Percentiles rank a stretch among this genome's conserved stretches.
Conservation (phyloP, 2,113 vertebrate genomes). For the Apodemus sylvaticus region DNA sequence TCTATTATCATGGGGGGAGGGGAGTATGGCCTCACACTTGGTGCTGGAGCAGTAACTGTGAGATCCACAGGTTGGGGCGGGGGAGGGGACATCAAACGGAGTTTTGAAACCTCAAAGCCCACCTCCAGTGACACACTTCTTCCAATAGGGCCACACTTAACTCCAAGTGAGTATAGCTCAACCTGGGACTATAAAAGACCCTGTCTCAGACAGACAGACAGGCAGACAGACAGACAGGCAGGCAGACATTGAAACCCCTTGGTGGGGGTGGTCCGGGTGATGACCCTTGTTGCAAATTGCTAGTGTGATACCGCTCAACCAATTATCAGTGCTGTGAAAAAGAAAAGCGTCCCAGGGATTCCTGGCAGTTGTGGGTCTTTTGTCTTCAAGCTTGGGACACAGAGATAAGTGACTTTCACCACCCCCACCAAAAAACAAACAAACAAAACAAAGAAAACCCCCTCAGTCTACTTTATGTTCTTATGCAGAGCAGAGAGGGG, state of each 20-base stretch:
- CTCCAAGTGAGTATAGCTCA: background rate
- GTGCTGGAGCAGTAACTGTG: background rate
- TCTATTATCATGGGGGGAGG: background rate
- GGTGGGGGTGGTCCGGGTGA: fast-evolving
- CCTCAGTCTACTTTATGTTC: background rate
- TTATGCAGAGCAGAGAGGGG: fast-evolving
- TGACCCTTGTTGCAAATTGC: background rate
- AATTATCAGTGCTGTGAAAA: background rate
- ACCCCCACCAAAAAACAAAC: no score
- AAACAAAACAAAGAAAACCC: background rate
- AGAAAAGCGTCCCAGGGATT: background rate
- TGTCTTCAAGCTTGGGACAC: background rate
- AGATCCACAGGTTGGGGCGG: background rate
- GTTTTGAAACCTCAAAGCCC: background rate
- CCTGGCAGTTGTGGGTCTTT: background rate
- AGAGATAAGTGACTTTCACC: background rate
- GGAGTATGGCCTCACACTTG: background rate
- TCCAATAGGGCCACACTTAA: background rate
- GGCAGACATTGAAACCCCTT: background rate
- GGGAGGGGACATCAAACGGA: background rate
- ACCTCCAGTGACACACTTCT: background rate
- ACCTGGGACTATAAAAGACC: background rate
- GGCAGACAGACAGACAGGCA: background rate
- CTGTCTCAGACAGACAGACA: background rate
- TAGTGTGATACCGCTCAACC: background rate